Evolutionary conservation across 2,797 vertebrate genomes (phyloP), one percentile per base, ranked within the genome.

Genomic region (Apogon talboti): DNA sequence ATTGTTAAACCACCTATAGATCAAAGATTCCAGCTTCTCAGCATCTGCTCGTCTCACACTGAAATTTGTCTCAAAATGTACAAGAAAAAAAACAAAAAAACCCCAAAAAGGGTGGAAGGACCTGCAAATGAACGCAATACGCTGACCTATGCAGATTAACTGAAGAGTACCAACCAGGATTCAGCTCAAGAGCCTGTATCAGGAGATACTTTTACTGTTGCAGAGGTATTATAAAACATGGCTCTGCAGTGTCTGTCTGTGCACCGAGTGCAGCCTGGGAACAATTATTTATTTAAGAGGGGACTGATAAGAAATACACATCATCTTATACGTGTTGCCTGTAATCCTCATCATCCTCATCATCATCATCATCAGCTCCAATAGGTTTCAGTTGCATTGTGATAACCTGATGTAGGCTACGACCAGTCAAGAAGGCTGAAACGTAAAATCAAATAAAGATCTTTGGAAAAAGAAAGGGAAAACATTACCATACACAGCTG

Each of bases 401-500:
- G 79, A 82, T 58, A 81, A 86, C 73, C 77, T 67, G 86, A 89
- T 94, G 93, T 93, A 93, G 92, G 87, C 83, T 91, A 82, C 14
- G 76, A 92, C 92, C 92, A 92, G 91, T 93, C 85, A 75, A 84
- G 76, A 88, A 85, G 70, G 83, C 89, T 86, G 82, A 85, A 91
- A 91, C 71, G 41, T 43, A 88, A 90, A 90, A 88, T 63, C 62
- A 88, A 91, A 89, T 56, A 74, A 85, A 84, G 56, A 66, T 81
- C 58, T 86, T 83, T 81, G 66, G 63, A 50, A 68, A 82, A 80
- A 53, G 21, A 78, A 86, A 83, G 76, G 71, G 69, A 60, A 75
- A 84, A 80, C 84, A 90, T 85, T 72, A 81, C 91, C 93, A 94
- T 94, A 91, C 89, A 92, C 92, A 91, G 91, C 86, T 73, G 44